Evolutionary conservation across 1,140 invertebrate genomes (phyloP), one percentile per base, ranked within the genome.

Genomic region (Lasioglossum albipes): DNA sequence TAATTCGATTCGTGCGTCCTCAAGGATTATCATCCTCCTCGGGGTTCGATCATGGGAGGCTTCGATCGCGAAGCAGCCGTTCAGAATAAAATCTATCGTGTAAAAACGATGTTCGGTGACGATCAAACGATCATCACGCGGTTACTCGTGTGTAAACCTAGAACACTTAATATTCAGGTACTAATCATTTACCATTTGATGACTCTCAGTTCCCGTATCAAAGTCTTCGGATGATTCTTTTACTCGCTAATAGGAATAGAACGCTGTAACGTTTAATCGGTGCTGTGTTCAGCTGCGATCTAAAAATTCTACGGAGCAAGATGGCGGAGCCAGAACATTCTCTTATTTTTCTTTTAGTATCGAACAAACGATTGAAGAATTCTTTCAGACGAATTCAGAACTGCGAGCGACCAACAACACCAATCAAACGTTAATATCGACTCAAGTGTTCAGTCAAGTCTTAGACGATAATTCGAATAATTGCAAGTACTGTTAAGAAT

Each of bases 111-210:
- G 9, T 36, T 36, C 71, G 57, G 69, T 12, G 54, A 78, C 79
- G 71, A 75, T 75, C 3, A 36, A 84, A 59, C 20, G 59, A 78
- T 79, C 72, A 7, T 73, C 62, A 41, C 82, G 64, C 68, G 57
- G 31, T 52, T 20, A 22, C 62, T 65, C 36, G 61, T 22, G 61
- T 22, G 71, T 67, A 78, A 75, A 84, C 74, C 22, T 81, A 84
- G 72, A 85, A 82, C 75, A 83, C 81, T 83, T 83, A 79, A 85
- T 86, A 85, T 83, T 86, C 84, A 86, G 84, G 84, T 86, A 86
- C 84, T 86, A 86, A 86, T 83, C 78, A 69, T 57, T 85, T 86
- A 86, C 36, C 67, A 42, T 76, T 72, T 59, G 62, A 65, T 77
- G 68, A 84, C 42, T 81, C 36, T 81, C 36, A 57, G 70, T 64